phyloP scores from a whole-genome alignment of 2,888 invertebrate genomes.

The Leptogaster cylindrica region DNA sequence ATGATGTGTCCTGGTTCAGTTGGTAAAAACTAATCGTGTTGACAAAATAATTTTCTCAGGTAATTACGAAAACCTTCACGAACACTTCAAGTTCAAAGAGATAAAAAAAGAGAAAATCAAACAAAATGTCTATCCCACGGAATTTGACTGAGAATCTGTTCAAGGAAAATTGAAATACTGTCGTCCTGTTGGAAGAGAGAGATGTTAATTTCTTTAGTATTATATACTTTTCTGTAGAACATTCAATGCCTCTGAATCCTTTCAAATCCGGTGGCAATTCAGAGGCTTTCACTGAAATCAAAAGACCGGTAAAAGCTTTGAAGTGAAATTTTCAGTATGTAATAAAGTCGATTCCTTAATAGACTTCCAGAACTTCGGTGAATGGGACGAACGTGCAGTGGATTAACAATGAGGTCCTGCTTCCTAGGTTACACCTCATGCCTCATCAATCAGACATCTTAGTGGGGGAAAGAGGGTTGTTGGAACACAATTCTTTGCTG shows the following conservation, averaged over 20 bases:
- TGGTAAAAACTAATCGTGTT: too few relatives aligned
- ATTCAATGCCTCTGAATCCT: background rate
- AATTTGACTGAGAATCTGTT: too few relatives aligned
- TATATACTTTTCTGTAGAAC: constrained; percentile 27
- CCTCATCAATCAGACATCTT: constrained; percentile 30
- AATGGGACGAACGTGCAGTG: constrained; percentile 45
- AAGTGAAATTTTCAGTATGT: constrained; percentile 37
- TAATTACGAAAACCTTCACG: too few relatives aligned
- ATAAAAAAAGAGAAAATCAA: too few relatives aligned
- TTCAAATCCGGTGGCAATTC: constrained; percentile 31
- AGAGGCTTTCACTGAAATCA: constrained; percentile 24
- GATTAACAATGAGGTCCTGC: constrained; percentile 42
- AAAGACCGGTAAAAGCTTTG: constrained; percentile 36
- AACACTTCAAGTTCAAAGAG: too few relatives aligned
- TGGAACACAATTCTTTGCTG: constrained; percentile 22
- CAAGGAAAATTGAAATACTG: too few relatives aligned
- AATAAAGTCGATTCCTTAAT: constrained; percentile 40
- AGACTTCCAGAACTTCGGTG: constrained; percentile 38
- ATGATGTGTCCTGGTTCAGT: too few relatives aligned
- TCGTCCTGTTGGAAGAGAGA: background rate
- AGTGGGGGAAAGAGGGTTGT: too few relatives aligned
- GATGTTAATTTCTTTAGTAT: constrained; percentile 28
- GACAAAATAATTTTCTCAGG: too few relatives aligned
- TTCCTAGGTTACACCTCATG: background rate
- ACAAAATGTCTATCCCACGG: too few relatives aligned